Evolutionary conservation across 2,888 invertebrate genomes (phyloP).

Genomic region (Hyalella azteca): DNA sequence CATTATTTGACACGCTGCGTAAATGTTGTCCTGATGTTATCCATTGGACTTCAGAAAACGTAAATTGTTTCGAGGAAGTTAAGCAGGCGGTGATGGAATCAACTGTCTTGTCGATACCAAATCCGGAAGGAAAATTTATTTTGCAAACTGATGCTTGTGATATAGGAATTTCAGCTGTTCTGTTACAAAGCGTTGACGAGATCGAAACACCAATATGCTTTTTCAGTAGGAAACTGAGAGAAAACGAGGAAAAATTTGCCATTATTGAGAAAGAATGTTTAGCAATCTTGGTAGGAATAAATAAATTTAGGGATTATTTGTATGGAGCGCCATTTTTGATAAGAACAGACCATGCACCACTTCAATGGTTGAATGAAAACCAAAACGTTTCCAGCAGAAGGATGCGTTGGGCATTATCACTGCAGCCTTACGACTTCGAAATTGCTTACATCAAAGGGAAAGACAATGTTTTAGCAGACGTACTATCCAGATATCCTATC

Average conservation of each 20-base stretch:
- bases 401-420: too few species aligned
- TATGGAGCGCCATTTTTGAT: too few species aligned
- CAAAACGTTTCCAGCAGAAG: too few species aligned
- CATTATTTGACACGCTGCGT: background rate
- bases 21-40: background rate
- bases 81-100: background rate
- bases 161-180: background rate
- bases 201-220: background rate
- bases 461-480: too few species aligned
- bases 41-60: background rate
- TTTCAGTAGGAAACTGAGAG: background rate
- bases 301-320: background rate
- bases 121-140: background rate
- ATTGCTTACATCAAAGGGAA: too few species aligned
- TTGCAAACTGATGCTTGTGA: background rate
- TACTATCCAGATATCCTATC: too few species aligned
- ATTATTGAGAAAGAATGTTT: conserved; percentile 11
- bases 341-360: too few species aligned
- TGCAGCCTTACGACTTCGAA: too few species aligned
- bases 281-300: background rate
- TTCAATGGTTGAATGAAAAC: too few species aligned
- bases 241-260: background rate
- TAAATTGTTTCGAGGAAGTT: background rate
- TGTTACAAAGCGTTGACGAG: background rate
- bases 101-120: background rate